Conservation (phyloP, 2,113 vertebrate species). For the Channa argus region DNA sequence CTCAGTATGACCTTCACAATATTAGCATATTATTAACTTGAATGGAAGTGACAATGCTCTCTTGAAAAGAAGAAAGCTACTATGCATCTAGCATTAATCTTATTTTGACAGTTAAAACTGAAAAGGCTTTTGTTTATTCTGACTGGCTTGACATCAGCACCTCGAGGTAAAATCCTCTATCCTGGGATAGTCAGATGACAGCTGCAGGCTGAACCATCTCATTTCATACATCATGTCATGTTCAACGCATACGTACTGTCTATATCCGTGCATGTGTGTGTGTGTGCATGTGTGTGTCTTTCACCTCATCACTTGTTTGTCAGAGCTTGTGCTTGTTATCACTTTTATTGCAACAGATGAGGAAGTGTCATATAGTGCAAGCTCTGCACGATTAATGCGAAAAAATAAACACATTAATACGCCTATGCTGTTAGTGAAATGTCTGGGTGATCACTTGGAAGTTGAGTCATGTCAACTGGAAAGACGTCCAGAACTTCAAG, state of each 20-base stretch:
- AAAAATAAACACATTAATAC: background rate
- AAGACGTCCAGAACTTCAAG: no score
- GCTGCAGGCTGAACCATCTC: constrained; percentile 18
- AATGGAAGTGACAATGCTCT: background rate
- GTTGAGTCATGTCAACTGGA: no score
- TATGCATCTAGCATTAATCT: background rate
- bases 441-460: no score
- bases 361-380: background rate
- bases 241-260: background rate
- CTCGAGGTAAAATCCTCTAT: constrained; percentile 15
- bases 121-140: constrained; percentile 1
- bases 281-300: background rate
- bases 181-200: background rate
- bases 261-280: background rate
- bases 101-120: constrained; percentile 47
- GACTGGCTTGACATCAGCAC: background rate
- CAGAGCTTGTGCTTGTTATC: no score
- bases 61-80: background rate
- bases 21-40: background rate
- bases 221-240: background rate
- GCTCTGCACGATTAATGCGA: background rate
- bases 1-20: background rate
- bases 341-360: background rate
- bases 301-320: no score
- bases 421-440: no score